Base-by-base conservation (phyloP, 2,113 vertebrate species). In the Zingel zingel region DNA sequence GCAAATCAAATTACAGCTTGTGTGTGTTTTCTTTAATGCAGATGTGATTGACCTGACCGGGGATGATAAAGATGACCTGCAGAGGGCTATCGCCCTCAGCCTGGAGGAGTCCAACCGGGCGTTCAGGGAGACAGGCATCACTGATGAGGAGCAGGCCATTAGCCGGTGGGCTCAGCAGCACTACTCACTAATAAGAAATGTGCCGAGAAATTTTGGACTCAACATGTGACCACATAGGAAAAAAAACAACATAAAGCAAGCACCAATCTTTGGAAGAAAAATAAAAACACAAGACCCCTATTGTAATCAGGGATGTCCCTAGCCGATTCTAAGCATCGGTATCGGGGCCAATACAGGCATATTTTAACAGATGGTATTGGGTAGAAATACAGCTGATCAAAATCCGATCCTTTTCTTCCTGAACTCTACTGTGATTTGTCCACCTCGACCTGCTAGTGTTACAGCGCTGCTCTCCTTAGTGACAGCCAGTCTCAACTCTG, bases 31-130 rank as follows among this genome's bases (percentile, higher is more conserved):
- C 68, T 61, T 58, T 86, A 86, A 94, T 96, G 92, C 95, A 99
- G 98, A 98, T 94, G 98, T 99, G 86, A 99, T 99, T 84, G 98
- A 99, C 95, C 96, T 99, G 93, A 99, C 98, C 77, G 98, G 98
- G 74, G 98, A 99, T 88, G 98, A 99, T 95, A 99, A 99, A 96
- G 98, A 99, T 97, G 98, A 99, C 95, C 97, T 99, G 92, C 98
- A 99, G 95, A 97, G 98, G 91, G 98, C 98, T 62, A 99, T 99
- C 79, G 98, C 98, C 82, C 96, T 99, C 94, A 99, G 98, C 93
- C 95, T 99, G 96, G 98, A 99, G 89, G 98, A 99, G 94, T 99
- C 98, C 82, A 99, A 94, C 95, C 95, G 97, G 82, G 96, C 98
- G 51, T 99, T 99, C 94, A 97, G 98, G 93, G 98, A 99, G 96